Evolutionary conservation across 1,140 invertebrate genomes (phyloP).

Genomic region (Leptoteleia sp.): DNA sequence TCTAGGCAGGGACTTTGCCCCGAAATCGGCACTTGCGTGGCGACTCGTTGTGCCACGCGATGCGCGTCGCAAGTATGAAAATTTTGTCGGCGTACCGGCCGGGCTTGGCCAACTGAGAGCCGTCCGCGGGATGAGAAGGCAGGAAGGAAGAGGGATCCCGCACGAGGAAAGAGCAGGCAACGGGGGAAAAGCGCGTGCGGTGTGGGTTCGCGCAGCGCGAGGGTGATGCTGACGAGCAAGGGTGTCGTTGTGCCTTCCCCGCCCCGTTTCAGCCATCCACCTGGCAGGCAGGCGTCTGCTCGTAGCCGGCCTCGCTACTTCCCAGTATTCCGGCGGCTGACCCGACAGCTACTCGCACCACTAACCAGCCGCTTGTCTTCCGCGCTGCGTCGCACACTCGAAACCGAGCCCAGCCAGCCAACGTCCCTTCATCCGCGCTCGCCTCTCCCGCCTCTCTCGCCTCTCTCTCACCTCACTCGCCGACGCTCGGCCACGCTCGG

Average conservation of each 20-base stretch:
- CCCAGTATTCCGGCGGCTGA: constrained; percentile 74
- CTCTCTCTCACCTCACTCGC: too few relatives aligned
- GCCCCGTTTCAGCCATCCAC: constrained; percentile 68
- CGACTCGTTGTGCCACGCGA: too few relatives aligned
- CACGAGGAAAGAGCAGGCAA: constrained; percentile 41
- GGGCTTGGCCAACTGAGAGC: background rate
- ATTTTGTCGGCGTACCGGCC: too few relatives aligned
- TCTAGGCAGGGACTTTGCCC: too few relatives aligned
- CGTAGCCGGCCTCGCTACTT: constrained; percentile 67
- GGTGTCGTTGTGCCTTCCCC: constrained; percentile 63
- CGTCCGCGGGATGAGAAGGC: constrained; percentile 5
- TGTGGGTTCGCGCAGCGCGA: constrained; percentile 47
- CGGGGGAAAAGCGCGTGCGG: constrained; percentile 40
- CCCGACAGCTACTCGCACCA: constrained; percentile 58
- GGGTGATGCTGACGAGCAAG: constrained; percentile 54
- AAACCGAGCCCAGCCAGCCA: background rate
- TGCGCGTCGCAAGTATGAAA: too few relatives aligned
- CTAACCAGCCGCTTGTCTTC: constrained; percentile 46
- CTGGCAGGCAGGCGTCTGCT: constrained; percentile 71
- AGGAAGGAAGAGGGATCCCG: constrained; percentile 36
- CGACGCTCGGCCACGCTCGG: too few relatives aligned
- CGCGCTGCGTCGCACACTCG: constrained; percentile 32
- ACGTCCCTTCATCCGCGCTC: too few relatives aligned
- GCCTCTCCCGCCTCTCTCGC: background rate
- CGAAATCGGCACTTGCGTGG: too few relatives aligned